Percentiles rank a stretch among this genome's conserved stretches.
These are phyloP conservation scores for Hydrophis major DNA, from an alignment of 2,797 vertebrate species.

Conservation along the genomic window DNA sequence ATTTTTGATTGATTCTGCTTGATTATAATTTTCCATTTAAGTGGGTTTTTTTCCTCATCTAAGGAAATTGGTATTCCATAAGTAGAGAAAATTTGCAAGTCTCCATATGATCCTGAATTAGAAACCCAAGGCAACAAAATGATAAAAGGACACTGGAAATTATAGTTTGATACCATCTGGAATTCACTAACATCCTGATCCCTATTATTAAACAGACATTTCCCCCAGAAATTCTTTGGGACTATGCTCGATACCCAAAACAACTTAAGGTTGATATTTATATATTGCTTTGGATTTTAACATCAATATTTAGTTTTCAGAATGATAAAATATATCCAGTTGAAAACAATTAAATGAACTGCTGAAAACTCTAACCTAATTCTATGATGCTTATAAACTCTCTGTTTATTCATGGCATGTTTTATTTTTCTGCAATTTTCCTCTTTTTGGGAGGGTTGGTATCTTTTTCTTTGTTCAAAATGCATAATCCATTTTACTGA, in stretches of 20 bases:
- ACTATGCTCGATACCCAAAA: background rate
- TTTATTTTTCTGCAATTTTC: background rate
- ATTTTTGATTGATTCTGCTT: background rate
- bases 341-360: background rate
- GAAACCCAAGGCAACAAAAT: background rate
- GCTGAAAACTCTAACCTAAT: background rate
- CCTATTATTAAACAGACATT: background rate
- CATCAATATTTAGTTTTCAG: background rate
- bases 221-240: background rate
- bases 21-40: background rate
- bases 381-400: background rate
- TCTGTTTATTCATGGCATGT: background rate
- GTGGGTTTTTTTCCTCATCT: background rate
- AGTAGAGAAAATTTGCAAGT: background rate
- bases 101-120: background rate
- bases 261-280: background rate
- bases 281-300: background rate
- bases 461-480: background rate
- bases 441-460: background rate
- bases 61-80: background rate
- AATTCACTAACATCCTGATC: background rate
- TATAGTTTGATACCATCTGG: background rate
- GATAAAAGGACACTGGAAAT: background rate
- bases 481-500: background rate
- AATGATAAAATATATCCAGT: background rate